These are phyloP conservation scores for Hypolimnas misippus DNA, from an alignment of 2,888 invertebrate genomes.

Conservation along the genomic window DNA sequence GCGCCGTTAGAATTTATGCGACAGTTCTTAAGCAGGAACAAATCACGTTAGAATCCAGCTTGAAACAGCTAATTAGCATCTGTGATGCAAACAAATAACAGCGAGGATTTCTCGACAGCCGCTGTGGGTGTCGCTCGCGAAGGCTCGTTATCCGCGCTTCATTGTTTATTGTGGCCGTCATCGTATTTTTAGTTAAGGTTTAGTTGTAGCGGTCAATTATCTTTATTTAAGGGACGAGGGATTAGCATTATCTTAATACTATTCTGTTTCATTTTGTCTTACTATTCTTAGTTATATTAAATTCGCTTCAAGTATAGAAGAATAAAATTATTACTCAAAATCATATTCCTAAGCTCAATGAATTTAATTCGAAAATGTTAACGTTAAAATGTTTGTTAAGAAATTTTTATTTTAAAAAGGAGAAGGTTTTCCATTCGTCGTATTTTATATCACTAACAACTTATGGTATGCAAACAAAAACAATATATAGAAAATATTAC, in stretches of 20 bases:
- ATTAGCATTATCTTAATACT: neutral
- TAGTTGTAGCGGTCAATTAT: slow-evolving; percentile 19
- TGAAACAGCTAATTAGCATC: slow-evolving; percentile 6
- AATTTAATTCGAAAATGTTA: too few relatives aligned
- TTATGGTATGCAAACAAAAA: too few relatives aligned
- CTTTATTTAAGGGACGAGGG: neutral
- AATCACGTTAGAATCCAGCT: slow-evolving; percentile 1
- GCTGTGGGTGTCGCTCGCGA: slow-evolving; percentile 63
- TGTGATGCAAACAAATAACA: slow-evolving; percentile 6
- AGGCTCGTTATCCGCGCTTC: slow-evolving; percentile 69
- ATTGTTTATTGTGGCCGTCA: slow-evolving; percentile 63
- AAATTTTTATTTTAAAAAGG: too few relatives aligned
- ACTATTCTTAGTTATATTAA: too few relatives aligned
- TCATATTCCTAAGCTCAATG: too few relatives aligned
- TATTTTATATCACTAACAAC: too few relatives aligned
- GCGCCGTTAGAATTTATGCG: slow-evolving; percentile 1
- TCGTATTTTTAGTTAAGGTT: slow-evolving; percentile 21
- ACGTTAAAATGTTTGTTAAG: too few relatives aligned
- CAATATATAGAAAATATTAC: too few relatives aligned
- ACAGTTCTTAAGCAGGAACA: slow-evolving; percentile 1
- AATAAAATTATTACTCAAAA: too few relatives aligned
- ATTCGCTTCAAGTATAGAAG: too few relatives aligned
- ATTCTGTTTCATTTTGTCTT: neutral
- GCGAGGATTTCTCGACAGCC: slow-evolving; percentile 70
- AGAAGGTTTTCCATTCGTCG: too few relatives aligned